phyloP scores from a whole-genome alignment of 2,797 vertebrate genomes.

The Pantherophis alleghaniensis region DNA sequence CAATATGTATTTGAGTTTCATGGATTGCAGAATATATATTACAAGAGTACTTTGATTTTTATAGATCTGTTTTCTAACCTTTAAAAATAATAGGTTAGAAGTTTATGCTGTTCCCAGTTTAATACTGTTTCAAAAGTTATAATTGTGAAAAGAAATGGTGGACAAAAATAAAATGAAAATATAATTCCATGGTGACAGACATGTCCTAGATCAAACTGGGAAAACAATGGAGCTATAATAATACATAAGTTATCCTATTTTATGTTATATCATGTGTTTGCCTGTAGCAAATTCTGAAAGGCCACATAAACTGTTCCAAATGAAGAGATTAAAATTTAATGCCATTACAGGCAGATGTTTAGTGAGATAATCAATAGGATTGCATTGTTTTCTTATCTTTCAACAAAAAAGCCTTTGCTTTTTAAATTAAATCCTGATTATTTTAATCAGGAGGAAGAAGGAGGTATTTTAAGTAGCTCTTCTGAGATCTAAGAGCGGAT shows the following conservation, averaged over 20 bases:
- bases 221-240: slow-evolving; percentile 5
- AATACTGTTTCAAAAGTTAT: not conserved
- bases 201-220: not conserved
- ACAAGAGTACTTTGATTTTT: not conserved
- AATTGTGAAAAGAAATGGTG: not conserved
- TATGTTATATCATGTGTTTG: not conserved
- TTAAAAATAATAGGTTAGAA: not conserved
- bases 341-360: not conserved
- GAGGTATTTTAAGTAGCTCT: slow-evolving; percentile 2
- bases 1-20: not conserved
- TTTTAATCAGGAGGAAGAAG: not conserved
- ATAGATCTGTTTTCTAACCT: not conserved
- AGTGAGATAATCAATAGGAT: not conserved
- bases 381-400: not conserved
- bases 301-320: slow-evolving; percentile 6
- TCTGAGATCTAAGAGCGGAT: slow-evolving; percentile 4
- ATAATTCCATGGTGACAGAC: not conserved
- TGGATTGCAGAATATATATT: not conserved
- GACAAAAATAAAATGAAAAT: not conserved
- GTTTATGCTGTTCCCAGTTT: not conserved
- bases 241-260: not conserved
- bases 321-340: slow-evolving; percentile 7
- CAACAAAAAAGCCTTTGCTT: not conserved
- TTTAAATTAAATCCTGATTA: not conserved
- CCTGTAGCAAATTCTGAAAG: slow-evolving; percentile 18